phyloP scores from a whole-genome alignment of 2,113 vertebrate genomes.

The Nematolebias whitei region DNA sequence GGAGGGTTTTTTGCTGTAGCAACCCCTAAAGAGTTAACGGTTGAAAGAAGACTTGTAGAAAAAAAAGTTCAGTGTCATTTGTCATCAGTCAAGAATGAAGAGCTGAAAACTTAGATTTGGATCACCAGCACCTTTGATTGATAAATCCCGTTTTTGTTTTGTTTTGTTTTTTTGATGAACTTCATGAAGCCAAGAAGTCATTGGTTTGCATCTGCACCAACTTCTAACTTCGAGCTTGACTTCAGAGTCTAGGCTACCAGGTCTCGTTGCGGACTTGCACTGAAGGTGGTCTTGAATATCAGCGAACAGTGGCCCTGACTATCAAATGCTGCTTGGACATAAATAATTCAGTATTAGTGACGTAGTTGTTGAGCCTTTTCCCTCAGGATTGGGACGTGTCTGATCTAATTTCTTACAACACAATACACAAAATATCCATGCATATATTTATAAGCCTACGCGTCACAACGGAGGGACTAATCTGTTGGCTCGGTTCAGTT shows the following conservation, averaged over 20 bases:
- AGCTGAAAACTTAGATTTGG: too few species aligned
- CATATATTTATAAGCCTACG: conserved; percentile 7
- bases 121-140: too few species aligned
- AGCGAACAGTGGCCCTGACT: conserved; percentile 27
- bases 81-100: too few species aligned
- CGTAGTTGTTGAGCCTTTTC: conserved; percentile 14
- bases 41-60: too few species aligned
- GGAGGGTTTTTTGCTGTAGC: too few species aligned
- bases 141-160: too few species aligned
- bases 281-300: conserved; percentile 29
- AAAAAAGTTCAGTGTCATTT: too few species aligned
- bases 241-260: neutral
- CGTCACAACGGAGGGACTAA: neutral
- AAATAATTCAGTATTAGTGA: conserved; percentile 31
- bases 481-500: conserved; percentile 24
- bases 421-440: conserved; percentile 6
- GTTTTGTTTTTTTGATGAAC: too few species aligned
- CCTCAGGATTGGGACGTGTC: conserved; percentile 5
- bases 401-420: conserved; percentile 10
- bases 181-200: too few species aligned
- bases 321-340: conserved; percentile 13
- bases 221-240: neutral
- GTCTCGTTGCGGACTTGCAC: neutral
- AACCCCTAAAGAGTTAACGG: too few species aligned
- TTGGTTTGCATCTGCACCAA: too few species aligned